Conservation (phyloP, 2,113 vertebrate species). For the Passer montanus region DNA sequence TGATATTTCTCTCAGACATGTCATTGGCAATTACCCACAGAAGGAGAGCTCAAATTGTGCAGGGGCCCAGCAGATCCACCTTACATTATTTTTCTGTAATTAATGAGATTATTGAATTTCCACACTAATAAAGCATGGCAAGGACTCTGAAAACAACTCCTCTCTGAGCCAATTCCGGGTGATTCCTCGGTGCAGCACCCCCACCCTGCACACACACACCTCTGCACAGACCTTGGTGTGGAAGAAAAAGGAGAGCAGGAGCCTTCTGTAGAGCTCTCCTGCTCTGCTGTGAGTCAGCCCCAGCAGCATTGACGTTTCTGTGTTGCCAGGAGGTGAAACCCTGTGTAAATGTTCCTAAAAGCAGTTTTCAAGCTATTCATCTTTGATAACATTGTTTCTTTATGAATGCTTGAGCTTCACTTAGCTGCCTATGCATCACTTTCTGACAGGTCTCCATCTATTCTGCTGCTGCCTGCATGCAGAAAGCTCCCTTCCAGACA, state of each 20-base stretch:
- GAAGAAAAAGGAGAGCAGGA: not conserved
- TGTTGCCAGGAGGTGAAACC: constrained; percentile 70
- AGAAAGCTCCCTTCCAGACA: not conserved
- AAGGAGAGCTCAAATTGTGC: constrained; percentile 73
- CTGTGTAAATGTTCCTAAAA: constrained; percentile 73
- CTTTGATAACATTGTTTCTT: constrained; percentile 74
- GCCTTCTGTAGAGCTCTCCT: constrained; percentile 30
- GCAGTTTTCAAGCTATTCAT: constrained; percentile 74
- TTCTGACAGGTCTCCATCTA: constrained; percentile 70
- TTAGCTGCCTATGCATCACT: constrained; percentile 68
- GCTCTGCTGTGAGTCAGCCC: constrained; percentile 51
- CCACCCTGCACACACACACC: not conserved
- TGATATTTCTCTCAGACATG: constrained; percentile 76
- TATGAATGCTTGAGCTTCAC: constrained; percentile 68
- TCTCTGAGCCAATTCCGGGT: constrained; percentile 39
- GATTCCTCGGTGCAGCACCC: constrained; percentile 7
- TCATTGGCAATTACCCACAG: constrained; percentile 76
- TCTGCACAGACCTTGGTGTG: constrained; percentile 2
- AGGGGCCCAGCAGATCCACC: constrained; percentile 67
- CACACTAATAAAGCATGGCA: constrained; percentile 62
- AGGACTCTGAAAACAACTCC: constrained; percentile 65
- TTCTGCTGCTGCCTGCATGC: constrained; percentile 35
- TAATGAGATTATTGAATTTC: constrained; percentile 77
- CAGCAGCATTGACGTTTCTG: constrained; percentile 53
- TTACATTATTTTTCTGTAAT: constrained; percentile 75